These are phyloP conservation scores for Donacobius atricapilla DNA, from an alignment of 2,113 vertebrate genomes.

Conservation along the genomic window DNA sequence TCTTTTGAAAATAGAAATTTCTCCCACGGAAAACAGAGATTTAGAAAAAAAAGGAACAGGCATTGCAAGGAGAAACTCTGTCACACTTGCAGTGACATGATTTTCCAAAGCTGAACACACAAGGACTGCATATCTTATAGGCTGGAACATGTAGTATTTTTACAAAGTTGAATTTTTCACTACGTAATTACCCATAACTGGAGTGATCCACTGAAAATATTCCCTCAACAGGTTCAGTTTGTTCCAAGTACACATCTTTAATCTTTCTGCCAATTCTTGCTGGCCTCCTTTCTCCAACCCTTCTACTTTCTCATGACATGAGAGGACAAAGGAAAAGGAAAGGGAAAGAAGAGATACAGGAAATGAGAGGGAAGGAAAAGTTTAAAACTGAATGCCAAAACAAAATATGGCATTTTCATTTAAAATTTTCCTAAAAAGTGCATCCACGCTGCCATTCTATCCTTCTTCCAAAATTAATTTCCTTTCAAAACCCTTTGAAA, in stretches of 20 bases:
- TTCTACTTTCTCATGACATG: neutral
- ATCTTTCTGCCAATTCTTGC: neutral
- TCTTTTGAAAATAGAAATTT: neutral
- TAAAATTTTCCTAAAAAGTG: neutral
- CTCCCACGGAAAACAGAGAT: neutral
- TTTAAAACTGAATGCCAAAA: neutral
- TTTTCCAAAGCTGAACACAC: neutral
- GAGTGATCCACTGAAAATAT: neutral
- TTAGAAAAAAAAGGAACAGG: neutral
- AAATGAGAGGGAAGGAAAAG: neutral
- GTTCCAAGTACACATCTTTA: neutral
- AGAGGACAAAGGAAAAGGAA: neutral
- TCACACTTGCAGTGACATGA: neutral
- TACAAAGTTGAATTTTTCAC: neutral
- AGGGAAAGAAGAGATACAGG: neutral
- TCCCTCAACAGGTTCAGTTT: neutral
- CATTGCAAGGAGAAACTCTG: neutral
- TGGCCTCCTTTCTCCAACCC: fast-evolving
- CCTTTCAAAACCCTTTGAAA: neutral
- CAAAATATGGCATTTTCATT: neutral
- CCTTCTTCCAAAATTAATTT: neutral
- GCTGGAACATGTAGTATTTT: neutral
- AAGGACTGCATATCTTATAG: fast-evolving
- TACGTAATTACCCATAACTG: neutral
- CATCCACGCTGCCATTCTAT: neutral